Percentiles rank a stretch among this genome's conserved stretches.
These are phyloP conservation scores for Arremon brunneinucha DNA, from an alignment of 2,797 vertebrate species.

Conservation along the genomic window DNA sequence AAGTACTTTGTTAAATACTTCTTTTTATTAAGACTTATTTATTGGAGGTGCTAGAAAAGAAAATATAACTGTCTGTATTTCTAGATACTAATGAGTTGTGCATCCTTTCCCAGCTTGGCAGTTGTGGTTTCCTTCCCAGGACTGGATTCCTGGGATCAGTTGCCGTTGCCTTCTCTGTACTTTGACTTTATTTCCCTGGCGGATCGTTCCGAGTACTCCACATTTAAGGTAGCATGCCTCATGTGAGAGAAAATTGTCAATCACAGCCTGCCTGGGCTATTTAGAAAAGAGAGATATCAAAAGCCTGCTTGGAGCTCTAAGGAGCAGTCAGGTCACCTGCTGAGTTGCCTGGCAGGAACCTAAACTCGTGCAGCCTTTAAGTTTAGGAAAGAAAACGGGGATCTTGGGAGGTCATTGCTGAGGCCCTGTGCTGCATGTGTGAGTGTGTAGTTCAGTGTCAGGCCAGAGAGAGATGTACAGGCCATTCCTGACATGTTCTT, in stretches of 20 bases:
- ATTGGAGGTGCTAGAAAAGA: not conserved
- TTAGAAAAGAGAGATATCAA: slow-evolving; percentile 41
- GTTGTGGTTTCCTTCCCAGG: not conserved
- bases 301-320: slow-evolving; percentile 32
- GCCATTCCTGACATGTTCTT: not conserved
- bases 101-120: not conserved
- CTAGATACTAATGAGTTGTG: not conserved
- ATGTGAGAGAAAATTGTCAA: slow-evolving; percentile 21
- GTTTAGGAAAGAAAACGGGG: not conserved
- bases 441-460: not conserved
- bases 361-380: not conserved
- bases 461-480: not conserved
- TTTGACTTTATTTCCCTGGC: slow-evolving; percentile 9
- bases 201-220: not conserved
- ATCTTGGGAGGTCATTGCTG: not conserved
- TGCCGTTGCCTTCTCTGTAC: not conserved
- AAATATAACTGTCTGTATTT: not conserved
- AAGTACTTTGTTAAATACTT: slow-evolving; percentile 9
- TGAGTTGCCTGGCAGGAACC: slow-evolving; percentile 22
- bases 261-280: slow-evolving; percentile 15
- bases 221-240: slow-evolving; percentile 32
- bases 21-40: slow-evolving; percentile 36
- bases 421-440: not conserved
- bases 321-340: slow-evolving; percentile 40
- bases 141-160: not conserved